phyloP scores from a whole-genome alignment of 2,888 invertebrate genomes.

The Periphyllus acericola region DNA sequence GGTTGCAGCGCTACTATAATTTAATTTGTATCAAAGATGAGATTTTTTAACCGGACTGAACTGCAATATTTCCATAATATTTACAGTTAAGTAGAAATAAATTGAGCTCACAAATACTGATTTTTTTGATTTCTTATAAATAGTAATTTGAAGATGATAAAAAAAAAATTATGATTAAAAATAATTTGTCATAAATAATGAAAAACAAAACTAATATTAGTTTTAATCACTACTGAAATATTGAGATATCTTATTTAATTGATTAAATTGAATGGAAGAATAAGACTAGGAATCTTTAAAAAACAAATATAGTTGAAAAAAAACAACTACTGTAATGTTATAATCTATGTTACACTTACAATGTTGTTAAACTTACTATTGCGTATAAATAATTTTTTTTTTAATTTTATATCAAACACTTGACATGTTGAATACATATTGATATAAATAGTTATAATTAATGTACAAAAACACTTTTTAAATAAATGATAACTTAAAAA shows the following conservation, averaged over 20 bases:
- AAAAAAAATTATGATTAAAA: too few species aligned
- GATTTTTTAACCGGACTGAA: too few species aligned
- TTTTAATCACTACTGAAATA: too few species aligned
- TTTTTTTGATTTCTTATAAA: not conserved
- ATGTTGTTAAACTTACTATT: not conserved
- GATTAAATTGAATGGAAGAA: too few species aligned
- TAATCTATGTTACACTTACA: not conserved
- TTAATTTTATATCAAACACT: not conserved
- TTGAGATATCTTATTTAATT: too few species aligned
- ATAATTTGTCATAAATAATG: not conserved
- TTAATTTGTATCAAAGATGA: too few species aligned
- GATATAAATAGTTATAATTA: conserved; percentile 24
- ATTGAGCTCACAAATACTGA: too few species aligned
- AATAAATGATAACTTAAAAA: not conserved
- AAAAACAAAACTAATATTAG: not conserved
- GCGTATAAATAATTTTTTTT: not conserved
- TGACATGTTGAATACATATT: not conserved
- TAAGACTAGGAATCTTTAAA: not conserved
- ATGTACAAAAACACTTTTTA: conserved; percentile 16
- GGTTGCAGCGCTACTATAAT: too few species aligned
- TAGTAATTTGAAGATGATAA: not conserved
- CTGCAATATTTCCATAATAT: too few species aligned
- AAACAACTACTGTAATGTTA: not conserved
- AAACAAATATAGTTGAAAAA: not conserved
- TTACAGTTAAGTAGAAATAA: too few species aligned